These are phyloP conservation scores for Trigoniulus corallinus DNA, from an alignment of 1,140 invertebrate species.

Conservation along the genomic window DNA sequence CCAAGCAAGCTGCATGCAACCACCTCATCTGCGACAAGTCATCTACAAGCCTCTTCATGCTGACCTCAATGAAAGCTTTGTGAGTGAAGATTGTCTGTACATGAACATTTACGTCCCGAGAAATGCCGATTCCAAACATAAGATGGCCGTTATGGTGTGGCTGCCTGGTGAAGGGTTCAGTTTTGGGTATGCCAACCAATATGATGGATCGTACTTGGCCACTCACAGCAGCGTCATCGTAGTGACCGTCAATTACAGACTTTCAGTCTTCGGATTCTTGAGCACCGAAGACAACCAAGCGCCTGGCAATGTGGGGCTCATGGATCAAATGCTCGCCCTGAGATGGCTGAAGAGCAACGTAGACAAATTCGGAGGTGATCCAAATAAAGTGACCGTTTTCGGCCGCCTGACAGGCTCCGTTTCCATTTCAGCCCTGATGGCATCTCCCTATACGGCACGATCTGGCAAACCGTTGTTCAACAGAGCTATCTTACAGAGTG, in stretches of 20 bases:
- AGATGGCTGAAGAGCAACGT: slow-evolving; percentile 61
- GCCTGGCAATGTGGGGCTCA: slow-evolving; percentile 48
- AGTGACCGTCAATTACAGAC: slow-evolving; percentile 72
- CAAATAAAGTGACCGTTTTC: slow-evolving; percentile 38
- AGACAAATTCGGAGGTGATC: slow-evolving; percentile 61
- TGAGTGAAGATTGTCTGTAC: slow-evolving; percentile 29
- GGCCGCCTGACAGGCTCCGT: slow-evolving; percentile 23
- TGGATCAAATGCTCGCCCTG: slow-evolving; percentile 55
- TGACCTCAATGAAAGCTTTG: background rate
- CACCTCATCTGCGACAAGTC: background rate
- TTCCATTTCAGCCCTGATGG: slow-evolving; percentile 14
- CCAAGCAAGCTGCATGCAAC: slow-evolving; percentile 3
- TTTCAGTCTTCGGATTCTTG: slow-evolving; percentile 79
- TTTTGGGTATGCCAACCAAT: slow-evolving; percentile 28
- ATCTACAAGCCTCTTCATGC: background rate
- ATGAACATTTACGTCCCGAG: slow-evolving; percentile 29
- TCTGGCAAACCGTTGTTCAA: slow-evolving; percentile 12
- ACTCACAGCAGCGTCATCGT: slow-evolving; percentile 66
- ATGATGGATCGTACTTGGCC: slow-evolving; percentile 71
- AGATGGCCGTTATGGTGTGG: slow-evolving; percentile 6
- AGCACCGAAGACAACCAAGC: slow-evolving; percentile 42
- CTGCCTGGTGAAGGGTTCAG: slow-evolving; percentile 7
- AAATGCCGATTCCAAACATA: background rate
- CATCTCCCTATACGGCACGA: slow-evolving; percentile 9
- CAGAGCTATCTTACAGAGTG: slow-evolving; percentile 16